Evolutionary conservation across 1,140 invertebrate genomes (phyloP), one percentile per base, ranked within the genome.

Genomic region (Hyles euphorbiae): DNA sequence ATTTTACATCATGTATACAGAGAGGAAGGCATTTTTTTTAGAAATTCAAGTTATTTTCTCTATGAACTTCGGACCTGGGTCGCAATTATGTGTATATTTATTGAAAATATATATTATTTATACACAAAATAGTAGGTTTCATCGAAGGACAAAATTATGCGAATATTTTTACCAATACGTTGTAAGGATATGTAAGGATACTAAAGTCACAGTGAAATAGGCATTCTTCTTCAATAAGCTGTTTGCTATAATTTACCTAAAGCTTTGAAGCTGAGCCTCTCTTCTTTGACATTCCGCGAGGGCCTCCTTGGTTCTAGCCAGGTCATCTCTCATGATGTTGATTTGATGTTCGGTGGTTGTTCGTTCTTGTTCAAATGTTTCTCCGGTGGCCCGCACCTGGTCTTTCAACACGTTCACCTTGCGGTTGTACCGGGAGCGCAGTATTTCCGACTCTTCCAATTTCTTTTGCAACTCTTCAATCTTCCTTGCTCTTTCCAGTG

Each of bases 391-490:
- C 48, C 93, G 86, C 11, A 94, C 81, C 61, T 84, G 80, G 47
- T 91, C 94, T 80, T 95, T 95, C 46, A 95, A 70, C 32, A 94
- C 81, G 53, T 90, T 91, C 1, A 95, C 91, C 82, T 95, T 95
- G 46, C 93, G 90, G 63, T 92, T 93, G 75, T 94, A 94, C 49
- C 93, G 91, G 3, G 91, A 92, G 40, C 94, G 88, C 7, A 95
- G 68, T 68, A 94, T 88, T 80, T 96, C 94, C 32, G 92, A 93
- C 69, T 95, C 94, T 22, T 94, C 91, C 3, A 95, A 73, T 60
- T 92, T 91, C 80, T 94, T 94, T 67, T 96, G 94, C 2, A 96
- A 84, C 53, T 96, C 95, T 75, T 97, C 95, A 60, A 96, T 93
- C 87, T 96, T 96, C 43, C 95, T 90, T 0, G 94, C 95, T 22